Evolutionary conservation across 2,113 vertebrate genomes (phyloP), one percentile per base, ranked within the genome.

Genomic region (Urocitellus parryii): DNA sequence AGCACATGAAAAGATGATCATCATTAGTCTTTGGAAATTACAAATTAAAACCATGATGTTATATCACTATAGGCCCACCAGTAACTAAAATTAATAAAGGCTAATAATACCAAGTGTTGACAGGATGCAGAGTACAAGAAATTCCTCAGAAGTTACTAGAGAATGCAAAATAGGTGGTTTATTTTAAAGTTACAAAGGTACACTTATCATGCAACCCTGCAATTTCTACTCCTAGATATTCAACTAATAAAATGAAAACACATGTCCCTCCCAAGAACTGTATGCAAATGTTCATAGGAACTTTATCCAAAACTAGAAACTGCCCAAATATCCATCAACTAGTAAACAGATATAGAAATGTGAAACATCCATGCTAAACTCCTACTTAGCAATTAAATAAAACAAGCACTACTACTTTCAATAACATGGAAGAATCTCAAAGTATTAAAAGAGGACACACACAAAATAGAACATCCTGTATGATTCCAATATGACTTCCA

Each of bases 191-290:
- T 83, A 77, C 72, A 93, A 88, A 74, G 32, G 76, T 58, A 53
- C 5, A 88, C 53, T 95, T 74, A 84, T 32, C 37, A 70, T 65
- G 32, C 22, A 86, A 91, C 2, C 27, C 73, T 39, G 25, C 17
- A 89, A 95, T 86, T 77, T 81, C 48, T 4, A 86, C 37, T 72
- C 70, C 42, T 81, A 77, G 88, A 22, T 77, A 78, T 91, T 84
- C 91, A 93, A 91, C 51, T 67, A 68, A 93, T 29, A 96, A 95
- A 76, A 91, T 45, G n/a, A 74, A 97, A 91, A 65, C 5, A 68
- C 8, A 93, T 51, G 8, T 58, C 61, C 29, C 85, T 72, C 65
- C 63, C 63, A 84, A 95, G 24, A 84, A 37, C 34, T 56, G 2
- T 80, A 48, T 45, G 45, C 34, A 78, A 53, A 76, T 34, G 13